Evolutionary conservation across 2,888 invertebrate species (phyloP).

Genomic region (Ganaspis brasiliensis): DNA sequence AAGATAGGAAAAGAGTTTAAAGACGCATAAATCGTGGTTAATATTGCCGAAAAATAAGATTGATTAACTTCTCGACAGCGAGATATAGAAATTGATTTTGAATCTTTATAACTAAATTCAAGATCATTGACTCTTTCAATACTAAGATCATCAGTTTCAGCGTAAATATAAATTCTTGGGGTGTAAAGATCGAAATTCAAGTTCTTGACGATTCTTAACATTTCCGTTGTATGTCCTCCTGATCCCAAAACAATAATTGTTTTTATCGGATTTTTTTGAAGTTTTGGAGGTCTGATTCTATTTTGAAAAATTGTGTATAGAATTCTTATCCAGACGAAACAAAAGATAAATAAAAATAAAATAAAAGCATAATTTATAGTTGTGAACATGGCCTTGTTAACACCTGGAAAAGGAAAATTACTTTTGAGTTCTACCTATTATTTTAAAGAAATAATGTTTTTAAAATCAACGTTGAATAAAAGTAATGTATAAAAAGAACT

Average conservation of each 20-base stretch:
- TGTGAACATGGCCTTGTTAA: background rate
- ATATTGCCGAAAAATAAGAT: constrained; percentile 89
- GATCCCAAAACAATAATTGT: constrained; percentile 88
- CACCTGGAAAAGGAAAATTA: background rate
- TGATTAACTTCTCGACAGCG: constrained; percentile 95
- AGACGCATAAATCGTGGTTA: constrained; percentile 89
- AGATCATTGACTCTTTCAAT: constrained; percentile 84
- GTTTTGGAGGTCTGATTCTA: background rate
- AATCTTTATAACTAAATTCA: constrained; percentile 80
- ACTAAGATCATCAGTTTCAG: constrained; percentile 90
- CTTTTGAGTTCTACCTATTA: too few relatives aligned
- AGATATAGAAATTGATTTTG: constrained; percentile 85
- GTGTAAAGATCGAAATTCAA: constrained; percentile 85
- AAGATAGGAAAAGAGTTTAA: constrained; percentile 87
- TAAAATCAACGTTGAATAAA: too few relatives aligned
- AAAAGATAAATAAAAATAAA: background rate
- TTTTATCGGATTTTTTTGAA: constrained; percentile 58
- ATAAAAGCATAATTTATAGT: background rate
- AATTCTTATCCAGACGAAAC: background rate
- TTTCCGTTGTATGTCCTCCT: constrained; percentile 98
- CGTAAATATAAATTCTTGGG: constrained; percentile 90
- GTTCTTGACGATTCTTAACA: constrained; percentile 87
- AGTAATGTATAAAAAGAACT: too few relatives aligned
- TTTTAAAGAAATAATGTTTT: too few relatives aligned
- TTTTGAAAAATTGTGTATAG: background rate